Percentiles rank a stretch among this genome's conserved stretches.
These are phyloP conservation scores for Lacanobia wlatinum DNA, from an alignment of 2,888 invertebrate species.

Conservation along the genomic window DNA sequence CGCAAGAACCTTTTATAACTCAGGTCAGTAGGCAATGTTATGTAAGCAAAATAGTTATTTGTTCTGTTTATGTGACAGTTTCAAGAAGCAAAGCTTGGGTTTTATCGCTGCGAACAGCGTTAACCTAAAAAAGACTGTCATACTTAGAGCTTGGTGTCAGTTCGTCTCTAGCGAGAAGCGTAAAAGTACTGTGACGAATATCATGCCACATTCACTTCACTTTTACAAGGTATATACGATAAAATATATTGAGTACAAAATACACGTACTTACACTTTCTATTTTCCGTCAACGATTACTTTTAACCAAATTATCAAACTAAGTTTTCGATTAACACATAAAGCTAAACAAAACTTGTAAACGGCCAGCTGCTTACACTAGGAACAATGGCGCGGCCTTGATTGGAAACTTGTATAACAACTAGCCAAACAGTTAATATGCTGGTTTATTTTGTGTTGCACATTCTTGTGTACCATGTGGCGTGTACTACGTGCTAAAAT, in stretches of 20 bases:
- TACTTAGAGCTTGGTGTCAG: conserved; percentile 24
- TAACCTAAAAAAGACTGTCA: conserved; percentile 53
- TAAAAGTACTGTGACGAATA: conserved; percentile 32
- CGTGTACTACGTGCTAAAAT: conserved; percentile 40
- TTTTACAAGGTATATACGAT: conserved; percentile 1
- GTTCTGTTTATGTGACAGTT: conserved; percentile 60
- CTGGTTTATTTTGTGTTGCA: conserved; percentile 59
- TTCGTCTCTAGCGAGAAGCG: conserved; percentile 2
- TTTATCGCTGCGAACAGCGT: conserved; percentile 42
- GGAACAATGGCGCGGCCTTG: conserved; percentile 64
- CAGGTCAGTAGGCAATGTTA: conserved; percentile 67
- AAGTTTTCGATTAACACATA: conserved; percentile 38
- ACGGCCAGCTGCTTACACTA: conserved; percentile 47
- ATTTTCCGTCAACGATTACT: background rate
- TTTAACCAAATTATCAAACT: conserved; percentile 23
- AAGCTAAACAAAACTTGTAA: conserved; percentile 35
- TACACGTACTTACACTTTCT: background rate
- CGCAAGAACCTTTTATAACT: conserved; percentile 55
- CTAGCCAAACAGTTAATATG: conserved; percentile 57
- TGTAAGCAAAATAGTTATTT: conserved; percentile 61
- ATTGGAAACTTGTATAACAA: conserved; percentile 65
- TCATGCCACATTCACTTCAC: conserved; percentile 4
- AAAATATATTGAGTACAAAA: conserved; percentile 10
- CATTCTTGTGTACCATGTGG: conserved; percentile 45
- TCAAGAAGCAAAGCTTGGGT: conserved; percentile 53